phyloP scores from a whole-genome alignment of 2,888 invertebrate species.

The Drosophila maculinotata region DNA sequence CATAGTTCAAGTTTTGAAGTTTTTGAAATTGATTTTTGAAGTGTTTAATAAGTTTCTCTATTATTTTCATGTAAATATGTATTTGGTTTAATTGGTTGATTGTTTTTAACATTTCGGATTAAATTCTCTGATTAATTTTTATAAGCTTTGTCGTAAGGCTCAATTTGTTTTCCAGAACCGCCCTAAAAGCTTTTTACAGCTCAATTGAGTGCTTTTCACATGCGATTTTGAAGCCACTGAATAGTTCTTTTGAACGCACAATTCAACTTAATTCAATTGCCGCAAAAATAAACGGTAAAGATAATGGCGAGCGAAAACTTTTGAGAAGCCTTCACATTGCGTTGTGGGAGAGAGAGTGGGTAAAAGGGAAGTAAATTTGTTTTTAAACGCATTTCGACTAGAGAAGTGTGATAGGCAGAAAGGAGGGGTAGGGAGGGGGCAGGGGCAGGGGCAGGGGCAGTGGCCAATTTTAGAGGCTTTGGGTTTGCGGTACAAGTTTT shows the following conservation, averaged over 20 bases:
- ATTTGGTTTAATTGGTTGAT: too few species aligned
- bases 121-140: too few species aligned
- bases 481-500: slow-evolving; percentile 28
- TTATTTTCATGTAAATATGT: too few species aligned
- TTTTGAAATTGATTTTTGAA: too few species aligned
- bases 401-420: slow-evolving; percentile 3
- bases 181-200: too few species aligned
- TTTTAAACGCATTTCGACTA: slow-evolving; percentile 53
- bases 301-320: neutral
- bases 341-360: neutral
- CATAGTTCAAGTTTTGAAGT: too few species aligned
- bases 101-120: too few species aligned
- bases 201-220: neutral
- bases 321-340: neutral
- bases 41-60: too few species aligned
- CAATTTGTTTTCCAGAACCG: too few species aligned
- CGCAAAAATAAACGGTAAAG: neutral
- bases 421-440: neutral
- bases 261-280: neutral
- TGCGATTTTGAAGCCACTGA: neutral
- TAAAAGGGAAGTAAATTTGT: slow-evolving; percentile 22
- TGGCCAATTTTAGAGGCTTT: slow-evolving; percentile 23
- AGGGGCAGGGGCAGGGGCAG: neutral
- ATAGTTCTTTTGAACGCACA: neutral
- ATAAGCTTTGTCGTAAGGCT: too few species aligned